These are phyloP conservation scores for Cephus pulcher DNA, from an alignment of 2,888 invertebrate genomes.

Conservation along the genomic window DNA sequence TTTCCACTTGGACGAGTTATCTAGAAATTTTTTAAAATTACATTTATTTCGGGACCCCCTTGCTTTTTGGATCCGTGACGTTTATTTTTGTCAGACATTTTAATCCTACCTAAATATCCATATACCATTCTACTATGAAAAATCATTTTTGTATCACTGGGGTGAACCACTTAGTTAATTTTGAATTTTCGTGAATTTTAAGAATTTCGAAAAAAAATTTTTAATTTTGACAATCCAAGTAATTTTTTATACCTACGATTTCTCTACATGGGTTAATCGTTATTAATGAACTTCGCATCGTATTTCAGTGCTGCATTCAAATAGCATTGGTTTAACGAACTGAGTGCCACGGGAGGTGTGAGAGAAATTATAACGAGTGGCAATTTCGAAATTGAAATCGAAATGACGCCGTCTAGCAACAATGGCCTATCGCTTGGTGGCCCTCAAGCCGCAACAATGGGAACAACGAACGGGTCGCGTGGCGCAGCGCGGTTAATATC, in stretches of 20 bases:
- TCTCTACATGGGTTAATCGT: background rate
- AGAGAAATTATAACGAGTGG: constrained; percentile 39
- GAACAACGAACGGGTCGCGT: constrained; percentile 50
- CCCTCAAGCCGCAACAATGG: constrained; percentile 61
- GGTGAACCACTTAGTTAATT: background rate
- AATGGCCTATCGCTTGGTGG: constrained; percentile 47
- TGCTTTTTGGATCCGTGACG: background rate
- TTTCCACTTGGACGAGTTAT: background rate
- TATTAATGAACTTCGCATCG: background rate
- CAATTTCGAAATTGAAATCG: constrained; percentile 33
- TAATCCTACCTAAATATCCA: background rate
- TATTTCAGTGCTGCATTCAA: background rate
- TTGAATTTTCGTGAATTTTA: too few species aligned
- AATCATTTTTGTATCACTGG: too few species aligned
- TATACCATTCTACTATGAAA: background rate
- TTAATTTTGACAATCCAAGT: background rate
- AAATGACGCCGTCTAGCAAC: constrained; percentile 27
- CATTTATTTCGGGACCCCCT: background rate
- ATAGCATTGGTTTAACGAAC: background rate
- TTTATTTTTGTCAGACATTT: background rate
- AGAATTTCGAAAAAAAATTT: background rate
- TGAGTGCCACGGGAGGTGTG: background rate
- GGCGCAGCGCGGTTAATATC: constrained; percentile 57
- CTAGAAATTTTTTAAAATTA: background rate
- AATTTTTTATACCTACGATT: background rate